Evolutionary conservation across 2,888 invertebrate species (phyloP), one percentile per base, ranked within the genome.

Genomic region (Tetranychus truncatus): DNA sequence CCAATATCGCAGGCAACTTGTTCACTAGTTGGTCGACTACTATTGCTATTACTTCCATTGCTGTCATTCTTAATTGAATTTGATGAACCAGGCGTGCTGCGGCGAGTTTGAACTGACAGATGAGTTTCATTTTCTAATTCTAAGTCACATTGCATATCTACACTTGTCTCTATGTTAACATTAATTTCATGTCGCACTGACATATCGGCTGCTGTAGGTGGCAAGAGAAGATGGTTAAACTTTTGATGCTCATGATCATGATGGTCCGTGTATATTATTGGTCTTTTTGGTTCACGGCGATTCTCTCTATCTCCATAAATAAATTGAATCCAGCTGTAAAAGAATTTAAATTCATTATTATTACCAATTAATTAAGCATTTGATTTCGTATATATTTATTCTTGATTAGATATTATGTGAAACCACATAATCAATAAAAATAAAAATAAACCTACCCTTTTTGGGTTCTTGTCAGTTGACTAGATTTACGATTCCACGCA

Each of bases 241-340:
- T 72, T 72, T 72, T 72, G 45, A 75, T 76, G 75, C 3, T 55
- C 55, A 75, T 76, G 74, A 44, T 73, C 73, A 73, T 73, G 55
- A 8, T 73, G 55, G 9, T 21, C 24, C 15, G 65, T 65, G 34
- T 73, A 24, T 6, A 21, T n/a, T 9, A 67, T n/a, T 67, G 20
- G 34, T 45, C 34, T 74, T 44, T 7, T 20, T 67, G 20, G 20
- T 20, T 74, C 65, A n/a, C 24, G 45, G 15, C 45, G 65, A 73
- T 20, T 24, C n/a, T 75, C 71, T n/a, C 75, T 74, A 55, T 77
- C 77, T 20, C 77, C 77, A 69, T 77, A 77, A 74, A 77, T 77
- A 66, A 75, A 77, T 72, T 77, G 76, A 66, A 77, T 67, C 77
- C 77, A 77, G 24, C 75, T 75, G 46, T 15, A 55, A 7, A 34